Evolutionary conservation across 2,797 vertebrate genomes (phyloP), one percentile per base, ranked within the genome.

Genomic region (Xenopus petersii): DNA sequence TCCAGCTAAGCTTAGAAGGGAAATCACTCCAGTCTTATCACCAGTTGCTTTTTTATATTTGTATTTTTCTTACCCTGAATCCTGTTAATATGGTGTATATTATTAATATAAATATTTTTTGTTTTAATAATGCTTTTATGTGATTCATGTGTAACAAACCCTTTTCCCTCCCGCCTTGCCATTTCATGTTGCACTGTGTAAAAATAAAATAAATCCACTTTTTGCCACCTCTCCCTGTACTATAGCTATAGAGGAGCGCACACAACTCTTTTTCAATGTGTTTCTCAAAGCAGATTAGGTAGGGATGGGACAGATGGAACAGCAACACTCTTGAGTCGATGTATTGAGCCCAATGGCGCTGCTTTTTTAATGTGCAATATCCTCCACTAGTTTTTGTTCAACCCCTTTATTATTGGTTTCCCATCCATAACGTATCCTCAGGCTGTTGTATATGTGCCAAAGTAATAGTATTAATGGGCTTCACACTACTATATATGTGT

Each of bases 131-230:
- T 73, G 76, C 71, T 69, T 56, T 64, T 69, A 67, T 72, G 71
- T 73, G 67, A 67, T 69, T 78, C 58, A 59, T 63, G 55, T 63
- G 62, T 70, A 48, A 21, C 58, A n/a, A 33, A 15, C 33, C 15
- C 42, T n/a, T 47, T 17, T 30, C 12, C 30, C 58, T 47, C 65
- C 60, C 71, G 70, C 71, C 69, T 69, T 49, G 66, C 66, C 36
- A 36, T 73, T 70, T 73, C 51, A 59, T 78, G 51, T 78, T 78
- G 76, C 76, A 78, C 76, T 69, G 61, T 78, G 71, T 73, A 78
- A 64, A 70, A 63, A 54, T 59, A 17, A 59, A 59, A 59, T 42
- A 46, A 64, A 62, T 62, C 21, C 60, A 62, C 33, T 62, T 62
- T 26, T 62, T 62, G 9, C 30, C 10, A 11, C 21, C 21, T 21